These are phyloP conservation scores for Zaprionus tsacasi DNA, from an alignment of 1,140 invertebrate genomes.

Conservation along the genomic window DNA sequence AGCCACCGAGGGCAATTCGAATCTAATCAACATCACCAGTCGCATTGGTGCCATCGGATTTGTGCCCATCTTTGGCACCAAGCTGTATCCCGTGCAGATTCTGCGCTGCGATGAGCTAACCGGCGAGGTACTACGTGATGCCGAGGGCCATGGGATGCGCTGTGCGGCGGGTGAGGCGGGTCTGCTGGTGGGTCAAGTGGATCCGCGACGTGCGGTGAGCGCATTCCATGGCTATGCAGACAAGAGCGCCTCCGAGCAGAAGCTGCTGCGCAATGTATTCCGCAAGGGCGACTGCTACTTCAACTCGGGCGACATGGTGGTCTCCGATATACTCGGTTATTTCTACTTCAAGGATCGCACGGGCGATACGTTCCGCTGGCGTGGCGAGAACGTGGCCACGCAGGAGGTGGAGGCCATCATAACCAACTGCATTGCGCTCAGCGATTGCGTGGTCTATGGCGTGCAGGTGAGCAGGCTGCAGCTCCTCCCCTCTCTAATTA, in stretches of 20 bases:
- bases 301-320: constrained; percentile 96
- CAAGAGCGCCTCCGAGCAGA: constrained; percentile 94
- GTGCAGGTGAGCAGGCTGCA: constrained; percentile 88
- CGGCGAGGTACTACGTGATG: constrained; percentile 90
- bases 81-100: constrained; percentile 88
- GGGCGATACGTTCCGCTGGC: constrained; percentile 97
- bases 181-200: constrained; percentile 92
- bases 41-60: constrained; percentile 97
- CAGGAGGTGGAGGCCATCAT: constrained; percentile 97
- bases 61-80: constrained; percentile 88
- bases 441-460: constrained; percentile 93
- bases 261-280: constrained; percentile 95
- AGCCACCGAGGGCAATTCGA: constrained; percentile 97
- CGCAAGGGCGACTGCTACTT: constrained; percentile 94
- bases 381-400: constrained; percentile 98
- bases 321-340: constrained; percentile 96
- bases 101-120: constrained; percentile 92
- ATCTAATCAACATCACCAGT: constrained; percentile 95
- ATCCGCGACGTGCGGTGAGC: constrained; percentile 88
- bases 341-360: constrained; percentile 98
- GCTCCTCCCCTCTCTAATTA: neutral
- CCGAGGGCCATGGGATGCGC: constrained; percentile 91
- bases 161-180: constrained; percentile 91
- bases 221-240: constrained; percentile 95
- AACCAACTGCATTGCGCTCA: constrained; percentile 90